Base-by-base conservation (phyloP, 2,888 invertebrate genomes). In the Boloria euphrosyne region DNA sequence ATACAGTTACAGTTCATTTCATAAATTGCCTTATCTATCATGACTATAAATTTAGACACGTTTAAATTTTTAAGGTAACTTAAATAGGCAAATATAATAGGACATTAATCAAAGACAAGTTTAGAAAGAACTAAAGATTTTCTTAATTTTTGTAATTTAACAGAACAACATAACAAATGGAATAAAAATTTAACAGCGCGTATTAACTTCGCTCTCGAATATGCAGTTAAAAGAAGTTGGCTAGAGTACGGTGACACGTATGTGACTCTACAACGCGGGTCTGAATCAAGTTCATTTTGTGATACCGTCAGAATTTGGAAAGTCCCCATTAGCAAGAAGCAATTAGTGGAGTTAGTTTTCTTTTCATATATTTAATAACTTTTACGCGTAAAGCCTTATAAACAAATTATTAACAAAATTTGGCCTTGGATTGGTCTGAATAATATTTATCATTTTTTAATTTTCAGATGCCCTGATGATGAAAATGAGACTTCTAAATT, bases 281-380 rank as follows among this genome's bases (percentile, higher is more conserved):
- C 75, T 0, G 85, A 87, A 16, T 73, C 74, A 31, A 85, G 83
- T 60, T 80, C 81, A 3, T 89, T 77, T 70, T 87, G 87, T 55
- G 87, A 89, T 66, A 76, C 76, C 46, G 79, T 87, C 38, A 71
- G 76, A 13, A 53, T 82, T 2, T 80, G 79, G 78, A 75, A 65
- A 14, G 82, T 85, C 6, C 75, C 72, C 52, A 75, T 79, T 3
- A 69, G 73, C 0, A 81, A 79, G 65, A 85, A 78, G 47, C 38
- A 72, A 3, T 60, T 70, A 7, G 75, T 87, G 4, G 82, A 81
- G 87, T 87, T 54, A 83, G 86, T 81, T 31, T 52, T 7, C 14
- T 27, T 43, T 50, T 47, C 13, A 14, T 46, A 10, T 7, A 16
- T 54, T 27, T 3, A 10, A 38, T 10, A 38, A 18, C 13, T 13